Evolutionary conservation across 2,888 invertebrate genomes (phyloP).

Genomic region (Empis livida): DNA sequence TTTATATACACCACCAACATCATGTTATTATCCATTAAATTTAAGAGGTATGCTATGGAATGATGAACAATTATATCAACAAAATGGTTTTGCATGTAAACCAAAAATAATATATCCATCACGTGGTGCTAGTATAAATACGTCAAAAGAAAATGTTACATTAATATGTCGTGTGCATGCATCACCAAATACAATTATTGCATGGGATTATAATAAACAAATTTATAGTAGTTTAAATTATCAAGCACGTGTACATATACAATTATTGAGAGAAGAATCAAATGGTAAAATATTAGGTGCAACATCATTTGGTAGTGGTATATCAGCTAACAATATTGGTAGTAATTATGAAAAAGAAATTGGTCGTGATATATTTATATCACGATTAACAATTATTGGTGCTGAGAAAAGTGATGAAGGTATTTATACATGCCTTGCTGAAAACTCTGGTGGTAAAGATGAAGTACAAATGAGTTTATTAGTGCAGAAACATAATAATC

Average conservation of each 20-base stretch:
- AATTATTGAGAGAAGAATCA: conserved; percentile 28
- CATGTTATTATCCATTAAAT: conserved; percentile 55
- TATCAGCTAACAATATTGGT: conserved; percentile 17
- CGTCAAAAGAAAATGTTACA: conserved; percentile 54
- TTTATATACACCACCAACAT: conserved; percentile 61
- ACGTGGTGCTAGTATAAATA: conserved; percentile 43
- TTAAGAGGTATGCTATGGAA: conserved; percentile 63
- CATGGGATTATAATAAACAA: conserved; percentile 52
- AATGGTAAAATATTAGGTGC: conserved; percentile 27
- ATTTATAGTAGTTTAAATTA: conserved; percentile 15
- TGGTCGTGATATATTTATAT: conserved; percentile 24
- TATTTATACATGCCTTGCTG: conserved; percentile 64
- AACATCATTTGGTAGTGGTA: neutral
- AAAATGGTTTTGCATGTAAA: conserved; percentile 66
- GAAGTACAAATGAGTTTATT: conserved; percentile 48
- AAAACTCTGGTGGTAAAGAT: conserved; percentile 65
- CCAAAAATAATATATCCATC: conserved; percentile 60
- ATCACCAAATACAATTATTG: conserved; percentile 60
- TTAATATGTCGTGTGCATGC: conserved; percentile 63
- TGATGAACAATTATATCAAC: conserved; percentile 38
- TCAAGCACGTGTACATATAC: conserved; percentile 23
- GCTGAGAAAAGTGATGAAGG: conserved; percentile 53
- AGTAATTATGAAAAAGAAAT: conserved; percentile 24
- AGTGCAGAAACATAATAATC: conserved; percentile 22
- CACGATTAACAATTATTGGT: conserved; percentile 48